phyloP scores from a whole-genome alignment of 2,888 invertebrate genomes.

The Anthrax anthrax region DNA sequence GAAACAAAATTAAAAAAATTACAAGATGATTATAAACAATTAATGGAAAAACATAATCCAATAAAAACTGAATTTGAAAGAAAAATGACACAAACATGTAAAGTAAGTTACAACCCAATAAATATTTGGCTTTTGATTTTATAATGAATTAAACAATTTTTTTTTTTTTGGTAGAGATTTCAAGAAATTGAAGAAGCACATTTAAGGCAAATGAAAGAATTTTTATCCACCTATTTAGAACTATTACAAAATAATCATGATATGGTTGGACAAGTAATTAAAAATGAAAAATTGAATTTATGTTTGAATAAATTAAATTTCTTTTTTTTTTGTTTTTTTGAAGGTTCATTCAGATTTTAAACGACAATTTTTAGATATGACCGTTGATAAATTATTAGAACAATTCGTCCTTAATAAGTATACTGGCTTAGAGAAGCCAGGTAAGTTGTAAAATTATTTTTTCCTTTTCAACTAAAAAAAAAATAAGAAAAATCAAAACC shows the following conservation, averaged over 20 bases:
- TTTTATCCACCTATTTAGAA: conserved; percentile 76
- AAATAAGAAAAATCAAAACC: too few species aligned
- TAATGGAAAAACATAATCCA: conserved; percentile 83
- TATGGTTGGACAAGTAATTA: conserved; percentile 62
- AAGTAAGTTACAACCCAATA: conserved; percentile 36
- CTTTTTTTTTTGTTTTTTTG: not conserved
- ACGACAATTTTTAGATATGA: conserved; percentile 78
- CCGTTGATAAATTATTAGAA: conserved; percentile 81
- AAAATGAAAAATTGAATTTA: not conserved
- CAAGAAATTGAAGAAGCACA: conserved; percentile 91
- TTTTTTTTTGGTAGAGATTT: conserved; percentile 47
- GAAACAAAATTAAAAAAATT: conserved; percentile 85
- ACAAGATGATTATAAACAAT: conserved; percentile 83
- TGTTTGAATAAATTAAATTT: not conserved
- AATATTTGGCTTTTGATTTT: not conserved
- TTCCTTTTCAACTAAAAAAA: too few species aligned
- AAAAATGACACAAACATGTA: conserved; percentile 86
- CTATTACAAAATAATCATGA: conserved; percentile 80
- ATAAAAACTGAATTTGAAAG: conserved; percentile 90
- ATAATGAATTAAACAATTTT: not conserved
- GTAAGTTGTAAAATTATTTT: conserved; percentile 45
- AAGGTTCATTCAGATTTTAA: conserved; percentile 86
- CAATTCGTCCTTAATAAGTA: conserved; percentile 86
- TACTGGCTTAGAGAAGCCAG: conserved; percentile 86
- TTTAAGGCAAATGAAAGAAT: conserved; percentile 88